Evolutionary conservation across 2,113 vertebrate species (phyloP), one percentile per base, ranked within the genome.

Genomic region (Cettia cetti): DNA sequence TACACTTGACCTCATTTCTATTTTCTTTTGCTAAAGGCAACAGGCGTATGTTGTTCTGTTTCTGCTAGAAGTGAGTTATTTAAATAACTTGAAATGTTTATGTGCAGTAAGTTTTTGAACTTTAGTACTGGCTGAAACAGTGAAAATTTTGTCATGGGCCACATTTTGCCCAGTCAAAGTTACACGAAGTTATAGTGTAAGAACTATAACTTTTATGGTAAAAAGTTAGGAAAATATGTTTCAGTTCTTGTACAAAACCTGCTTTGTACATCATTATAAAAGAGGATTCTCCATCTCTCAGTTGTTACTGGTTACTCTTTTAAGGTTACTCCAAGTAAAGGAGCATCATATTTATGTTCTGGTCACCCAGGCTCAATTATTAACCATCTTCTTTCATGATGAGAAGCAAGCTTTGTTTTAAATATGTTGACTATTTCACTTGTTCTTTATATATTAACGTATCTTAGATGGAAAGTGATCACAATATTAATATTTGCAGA

Each of bases 1-100:
- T 96, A 95, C 74, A 82, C 79, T 94, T 95, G 95, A 96, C 94
- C 95, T 96, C 89, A 23, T 90, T 97, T 97, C 91, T 94, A 1
- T 96, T 96, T 96, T 93, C 80, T 94, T 95, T 95, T 92, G 87
- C 87, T 94, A 37, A 85, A 97, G 82, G 94, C 95, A 96, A 90
- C 95, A 91, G 82, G 70, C 76, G 0, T 96, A 57, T 96, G 92
- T 95, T 96, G 52, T 93, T 91, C 88, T 82, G 84, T 88, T 97
- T 60, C 91, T 95, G 91, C 69, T 94, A 42, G 60, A 86, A 97
- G 39, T 70, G 39, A 92, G 82, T 83, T 95, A 66, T 33, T 95
- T 81, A 90, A 96, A 33, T 81, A 91, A 63, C 50, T 89, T 77
- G 33, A 86, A 88, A 63, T 81, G 79, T 93, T 93, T 81, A 57